Conservation (phyloP, 2,113 vertebrate genomes). For the Illadopsis cleaveri region DNA sequence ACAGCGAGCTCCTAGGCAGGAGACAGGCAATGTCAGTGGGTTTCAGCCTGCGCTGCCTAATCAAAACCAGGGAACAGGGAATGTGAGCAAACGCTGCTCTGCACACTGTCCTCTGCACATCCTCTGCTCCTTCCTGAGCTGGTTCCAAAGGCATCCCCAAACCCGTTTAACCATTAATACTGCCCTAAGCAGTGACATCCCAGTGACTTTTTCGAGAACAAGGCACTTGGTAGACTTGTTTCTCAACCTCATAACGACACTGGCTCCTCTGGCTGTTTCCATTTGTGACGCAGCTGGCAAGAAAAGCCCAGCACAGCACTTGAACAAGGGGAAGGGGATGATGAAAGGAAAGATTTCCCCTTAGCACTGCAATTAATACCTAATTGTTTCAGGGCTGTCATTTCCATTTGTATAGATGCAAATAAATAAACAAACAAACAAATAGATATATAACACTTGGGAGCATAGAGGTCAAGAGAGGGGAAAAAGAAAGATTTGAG, state of each 20-base stretch:
- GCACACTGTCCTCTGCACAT: not conserved
- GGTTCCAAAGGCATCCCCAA: rapidly evolving
- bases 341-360: not conserved
- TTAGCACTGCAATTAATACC: not conserved
- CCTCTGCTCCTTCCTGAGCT: not conserved
- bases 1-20: not conserved
- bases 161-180: rapidly evolving
- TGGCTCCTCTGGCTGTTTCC: not conserved
- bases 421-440: not conserved
- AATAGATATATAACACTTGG: rapidly evolving
- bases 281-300: not conserved
- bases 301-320: not conserved
- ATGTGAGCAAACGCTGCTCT: not conserved
- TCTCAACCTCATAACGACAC: rapidly evolving
- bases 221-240: not conserved
- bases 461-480: not conserved
- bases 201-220: not conserved
- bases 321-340: not conserved
- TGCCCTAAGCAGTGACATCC: not conserved
- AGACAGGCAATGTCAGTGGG: not conserved
- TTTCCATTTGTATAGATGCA: not conserved
- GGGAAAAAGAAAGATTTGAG: not conserved
- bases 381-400: not conserved
- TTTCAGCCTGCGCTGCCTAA: not conserved
- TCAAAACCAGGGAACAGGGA: not conserved